Percentiles rank a stretch among this genome's conserved stretches.
Conservation (phyloP, 2,888 invertebrate genomes). For the Cheiracanthium punctorium region DNA sequence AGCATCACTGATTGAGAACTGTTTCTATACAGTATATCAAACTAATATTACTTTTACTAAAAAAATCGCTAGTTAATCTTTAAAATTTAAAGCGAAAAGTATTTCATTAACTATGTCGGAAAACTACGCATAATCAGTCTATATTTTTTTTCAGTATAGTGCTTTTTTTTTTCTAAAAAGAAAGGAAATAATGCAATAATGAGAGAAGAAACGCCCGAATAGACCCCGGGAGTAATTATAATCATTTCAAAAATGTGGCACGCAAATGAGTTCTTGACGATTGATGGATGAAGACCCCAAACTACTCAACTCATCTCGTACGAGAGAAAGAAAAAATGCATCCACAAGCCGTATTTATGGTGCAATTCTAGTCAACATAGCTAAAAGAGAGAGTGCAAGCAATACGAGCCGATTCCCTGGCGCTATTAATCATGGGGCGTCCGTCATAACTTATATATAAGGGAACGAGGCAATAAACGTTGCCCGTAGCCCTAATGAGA, state of each 20-base stretch:
- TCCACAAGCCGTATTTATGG: too few species aligned
- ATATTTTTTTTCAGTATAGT: too few species aligned
- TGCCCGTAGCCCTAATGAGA: conserved; percentile 54
- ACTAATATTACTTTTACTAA: too few species aligned
- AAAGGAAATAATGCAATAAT: too few species aligned
- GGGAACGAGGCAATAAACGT: conserved; percentile 55
- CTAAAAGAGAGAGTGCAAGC: conserved; percentile 3
- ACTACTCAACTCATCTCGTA: not conserved
- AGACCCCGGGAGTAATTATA: not conserved
- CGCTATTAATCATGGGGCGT: conserved; percentile 47
- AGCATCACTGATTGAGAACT: too few species aligned
- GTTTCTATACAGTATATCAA: too few species aligned
- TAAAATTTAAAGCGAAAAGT: too few species aligned
- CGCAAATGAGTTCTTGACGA: conserved; percentile 12
- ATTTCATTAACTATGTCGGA: too few species aligned
- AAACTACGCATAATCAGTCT: too few species aligned
- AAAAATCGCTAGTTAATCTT: too few species aligned
- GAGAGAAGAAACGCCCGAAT: too few species aligned
- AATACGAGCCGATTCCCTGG: conserved; percentile 23
- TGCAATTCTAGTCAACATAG: not conserved
- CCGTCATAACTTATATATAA: conserved; percentile 53
- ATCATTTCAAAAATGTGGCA: conserved; percentile 12
- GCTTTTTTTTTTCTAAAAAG: too few species aligned
- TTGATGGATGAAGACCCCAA: not conserved
- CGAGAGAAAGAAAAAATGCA: conserved; percentile 16